Evolutionary conservation across 2,113 vertebrate genomes (phyloP).

Genomic region (Oryzias celebensis): DNA sequence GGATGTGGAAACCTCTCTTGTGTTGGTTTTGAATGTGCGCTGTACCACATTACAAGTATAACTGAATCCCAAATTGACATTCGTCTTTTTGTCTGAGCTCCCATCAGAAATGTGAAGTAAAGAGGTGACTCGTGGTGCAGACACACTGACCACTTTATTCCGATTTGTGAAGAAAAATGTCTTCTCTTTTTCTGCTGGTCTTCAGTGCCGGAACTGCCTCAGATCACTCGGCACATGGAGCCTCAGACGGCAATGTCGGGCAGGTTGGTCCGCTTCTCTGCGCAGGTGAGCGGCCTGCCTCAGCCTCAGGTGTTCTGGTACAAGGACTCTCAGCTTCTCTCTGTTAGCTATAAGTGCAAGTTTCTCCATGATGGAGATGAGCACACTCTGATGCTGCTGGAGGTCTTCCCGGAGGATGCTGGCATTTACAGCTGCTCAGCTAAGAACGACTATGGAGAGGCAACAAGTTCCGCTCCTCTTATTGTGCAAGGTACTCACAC

Average conservation of each 20-base stretch:
- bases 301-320: constrained; percentile 89
- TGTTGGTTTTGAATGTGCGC: too few relatives aligned
- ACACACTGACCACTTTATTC: too few relatives aligned
- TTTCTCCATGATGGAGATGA: constrained; percentile 89
- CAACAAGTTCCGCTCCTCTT: constrained; percentile 85
- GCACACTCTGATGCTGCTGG: constrained; percentile 87
- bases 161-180: neutral
- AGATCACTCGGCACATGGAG: constrained; percentile 82
- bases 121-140: too few relatives aligned
- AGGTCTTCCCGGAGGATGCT: constrained; percentile 88
- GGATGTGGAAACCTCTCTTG: too few relatives aligned
- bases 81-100: too few relatives aligned
- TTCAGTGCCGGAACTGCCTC: constrained; percentile 87
- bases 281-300: constrained; percentile 84
- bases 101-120: too few relatives aligned
- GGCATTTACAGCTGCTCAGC: constrained; percentile 87
- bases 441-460: constrained; percentile 87
- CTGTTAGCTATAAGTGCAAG: constrained; percentile 85
- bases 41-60: too few relatives aligned
- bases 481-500: constrained; percentile 85
- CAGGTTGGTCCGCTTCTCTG: constrained; percentile 85
- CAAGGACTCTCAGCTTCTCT: constrained; percentile 87
- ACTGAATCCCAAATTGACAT: too few relatives aligned
- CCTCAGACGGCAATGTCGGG: constrained; percentile 81
- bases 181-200: neutral